A percentile compares a stretch with the other conserved stretches of the same genome.
Evolutionary conservation across 2,888 invertebrate species (phyloP).

Genomic region (Philopedon plagiatum): DNA sequence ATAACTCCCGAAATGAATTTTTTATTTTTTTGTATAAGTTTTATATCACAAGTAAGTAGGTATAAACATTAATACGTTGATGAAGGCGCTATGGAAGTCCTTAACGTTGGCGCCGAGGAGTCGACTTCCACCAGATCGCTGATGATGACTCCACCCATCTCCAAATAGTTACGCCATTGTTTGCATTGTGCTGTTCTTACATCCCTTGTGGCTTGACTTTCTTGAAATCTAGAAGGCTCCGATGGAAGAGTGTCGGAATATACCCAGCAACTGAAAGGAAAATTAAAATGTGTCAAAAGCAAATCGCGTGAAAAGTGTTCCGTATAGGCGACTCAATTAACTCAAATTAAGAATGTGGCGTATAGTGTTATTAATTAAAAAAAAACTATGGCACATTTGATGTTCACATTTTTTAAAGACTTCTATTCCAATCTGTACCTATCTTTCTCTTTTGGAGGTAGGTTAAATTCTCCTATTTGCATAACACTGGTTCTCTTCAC

Average conservation of each 20-base stretch:
- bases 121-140: constrained; percentile 22
- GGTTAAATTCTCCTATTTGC: constrained; percentile 60
- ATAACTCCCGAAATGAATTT: too few relatives aligned
- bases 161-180: constrained; percentile 60
- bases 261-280: constrained; percentile 55
- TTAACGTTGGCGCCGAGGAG: constrained; percentile 24
- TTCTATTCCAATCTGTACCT: constrained; percentile 32
- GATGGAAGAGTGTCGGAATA: constrained; percentile 58
- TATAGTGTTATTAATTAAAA: too few relatives aligned
- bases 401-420: too few relatives aligned
- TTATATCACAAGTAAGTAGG: background rate
- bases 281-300: background rate
- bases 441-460: constrained; percentile 58
- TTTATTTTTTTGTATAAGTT: too few relatives aligned
- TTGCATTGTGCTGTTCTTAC: constrained; percentile 60
- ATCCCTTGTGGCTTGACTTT: constrained; percentile 55
- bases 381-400: too few relatives aligned
- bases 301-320: background rate
- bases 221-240: constrained; percentile 56
- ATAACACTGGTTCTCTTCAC: constrained; percentile 53
- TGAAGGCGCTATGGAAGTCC: constrained; percentile 20
- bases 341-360: too few relatives aligned
- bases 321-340: background rate
- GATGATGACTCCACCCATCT: constrained; percentile 33
- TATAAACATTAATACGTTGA: background rate